Conservation (phyloP, 2,797 vertebrate species). For the Sphenodon punctatus region DNA sequence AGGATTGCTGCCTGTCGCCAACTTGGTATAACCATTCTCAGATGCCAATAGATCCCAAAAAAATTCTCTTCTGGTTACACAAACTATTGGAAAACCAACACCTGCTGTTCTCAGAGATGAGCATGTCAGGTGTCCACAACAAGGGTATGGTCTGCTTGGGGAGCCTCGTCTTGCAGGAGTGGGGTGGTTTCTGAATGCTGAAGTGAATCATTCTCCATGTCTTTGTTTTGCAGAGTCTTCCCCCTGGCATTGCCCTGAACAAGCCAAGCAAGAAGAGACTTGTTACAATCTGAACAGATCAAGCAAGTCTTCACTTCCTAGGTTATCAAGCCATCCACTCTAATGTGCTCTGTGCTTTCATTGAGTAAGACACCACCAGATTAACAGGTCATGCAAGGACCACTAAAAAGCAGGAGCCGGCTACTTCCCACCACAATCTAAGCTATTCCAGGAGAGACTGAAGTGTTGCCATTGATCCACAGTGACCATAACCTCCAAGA, state of each 20-base stretch:
- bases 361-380: no score
- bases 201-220: fast-evolving
- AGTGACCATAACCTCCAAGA: not conserved
- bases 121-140: not conserved
- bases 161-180: not conserved
- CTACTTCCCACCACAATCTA: not conserved
- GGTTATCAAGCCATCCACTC: no score
- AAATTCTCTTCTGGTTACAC: fast-evolving
- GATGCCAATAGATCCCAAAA: no score
- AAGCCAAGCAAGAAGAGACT: not conserved
- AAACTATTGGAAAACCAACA: not conserved
- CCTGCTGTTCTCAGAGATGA: fast-evolving
- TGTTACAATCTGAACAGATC: not conserved
- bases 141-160: fast-evolving
- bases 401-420: not conserved
- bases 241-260: not conserved
- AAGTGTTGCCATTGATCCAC: not conserved
- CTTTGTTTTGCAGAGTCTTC: not conserved
- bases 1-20: no score
- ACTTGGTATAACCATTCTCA: no score
- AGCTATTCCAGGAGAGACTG: not conserved
- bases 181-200: conserved; percentile 21
- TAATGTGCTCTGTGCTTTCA: no score
- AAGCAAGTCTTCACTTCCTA: no score
- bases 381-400: not conserved